A percentile compares a stretch with the other conserved stretches of the same genome.
Conservation (phyloP, 2,888 invertebrate genomes). For the Rutpela maculata region DNA sequence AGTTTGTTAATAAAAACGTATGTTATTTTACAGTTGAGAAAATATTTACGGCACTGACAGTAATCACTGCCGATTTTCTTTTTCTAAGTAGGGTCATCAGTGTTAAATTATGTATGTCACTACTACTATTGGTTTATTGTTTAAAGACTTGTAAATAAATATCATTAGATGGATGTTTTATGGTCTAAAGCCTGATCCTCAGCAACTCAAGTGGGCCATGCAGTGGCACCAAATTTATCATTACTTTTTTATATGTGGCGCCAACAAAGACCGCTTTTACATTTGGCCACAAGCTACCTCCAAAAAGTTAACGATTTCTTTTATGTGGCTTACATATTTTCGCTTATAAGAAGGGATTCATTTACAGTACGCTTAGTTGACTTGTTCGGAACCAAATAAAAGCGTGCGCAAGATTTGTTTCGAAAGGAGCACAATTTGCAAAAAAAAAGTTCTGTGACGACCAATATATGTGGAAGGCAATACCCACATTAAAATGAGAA, state of each 20-base stretch:
- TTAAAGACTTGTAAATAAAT: background rate
- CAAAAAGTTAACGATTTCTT: background rate
- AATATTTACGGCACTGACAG: background rate
- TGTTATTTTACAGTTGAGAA: background rate
- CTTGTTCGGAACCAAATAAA: background rate
- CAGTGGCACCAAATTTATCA: background rate
- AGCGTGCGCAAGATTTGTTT: background rate
- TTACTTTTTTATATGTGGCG: background rate
- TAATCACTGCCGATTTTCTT: background rate
- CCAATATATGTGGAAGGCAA: too few relatives aligned
- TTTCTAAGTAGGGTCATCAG: background rate
- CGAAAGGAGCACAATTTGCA: background rate
- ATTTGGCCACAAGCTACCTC: background rate
- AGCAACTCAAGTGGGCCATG: too few relatives aligned
- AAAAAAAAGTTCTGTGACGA: too few relatives aligned
- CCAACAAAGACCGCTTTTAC: background rate
- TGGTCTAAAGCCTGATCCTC: background rate
- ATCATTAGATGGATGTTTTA: background rate
- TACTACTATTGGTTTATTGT: background rate
- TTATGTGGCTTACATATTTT: slow-evolving; percentile 9
- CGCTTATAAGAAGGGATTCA: slow-evolving; percentile 7
- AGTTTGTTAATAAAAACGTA: background rate
- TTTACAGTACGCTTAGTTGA: background rate
- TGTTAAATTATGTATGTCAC: background rate
- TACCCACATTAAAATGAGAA: too few relatives aligned